Evolutionary conservation across 2,888 invertebrate genomes (phyloP).

Genomic region (Athrips mouffetella): DNA sequence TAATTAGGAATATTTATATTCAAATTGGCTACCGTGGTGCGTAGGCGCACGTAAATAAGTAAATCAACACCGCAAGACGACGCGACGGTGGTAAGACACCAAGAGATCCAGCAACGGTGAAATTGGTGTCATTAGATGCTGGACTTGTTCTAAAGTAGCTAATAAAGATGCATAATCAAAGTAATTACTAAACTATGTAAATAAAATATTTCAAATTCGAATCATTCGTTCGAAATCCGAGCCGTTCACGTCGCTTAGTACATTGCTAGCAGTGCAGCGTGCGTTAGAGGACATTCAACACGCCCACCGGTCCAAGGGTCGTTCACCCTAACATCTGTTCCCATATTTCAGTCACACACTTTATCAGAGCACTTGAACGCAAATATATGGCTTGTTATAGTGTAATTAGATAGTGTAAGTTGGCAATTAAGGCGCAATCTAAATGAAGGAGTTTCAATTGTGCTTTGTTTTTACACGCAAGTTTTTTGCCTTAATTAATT

Average conservation of each 20-base stretch:
- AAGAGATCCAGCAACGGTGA: background rate
- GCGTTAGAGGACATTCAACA: conserved; percentile 6
- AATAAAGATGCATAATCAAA: background rate
- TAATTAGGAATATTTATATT: conserved; percentile 37
- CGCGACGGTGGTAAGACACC: conserved; percentile 35
- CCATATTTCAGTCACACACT: conserved; percentile 62
- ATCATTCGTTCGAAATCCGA: background rate
- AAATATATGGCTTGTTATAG: conserved; percentile 37
- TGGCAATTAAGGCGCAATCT: conserved; percentile 8
- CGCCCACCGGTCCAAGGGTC: conserved; percentile 38
- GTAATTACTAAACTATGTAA: background rate
- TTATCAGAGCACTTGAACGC: conserved; percentile 54
- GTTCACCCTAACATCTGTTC: conserved; percentile 74
- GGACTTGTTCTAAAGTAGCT: too few relatives aligned
- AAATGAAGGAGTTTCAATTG: conserved; percentile 3
- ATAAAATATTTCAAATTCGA: background rate
- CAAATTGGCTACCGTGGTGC: conserved; percentile 40
- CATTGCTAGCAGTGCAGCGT: conserved; percentile 1
- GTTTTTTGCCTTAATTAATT: conserved; percentile 3
- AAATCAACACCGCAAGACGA: conserved; percentile 45
- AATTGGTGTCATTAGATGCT: background rate
- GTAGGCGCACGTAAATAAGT: conserved; percentile 51
- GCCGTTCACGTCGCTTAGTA: background rate
- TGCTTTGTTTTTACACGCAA: background rate
- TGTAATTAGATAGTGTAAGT: conserved; percentile 35